Evolutionary conservation across 2,888 invertebrate genomes (phyloP), one percentile per base, ranked within the genome.

Genomic region (Drosophila anceps): DNA sequence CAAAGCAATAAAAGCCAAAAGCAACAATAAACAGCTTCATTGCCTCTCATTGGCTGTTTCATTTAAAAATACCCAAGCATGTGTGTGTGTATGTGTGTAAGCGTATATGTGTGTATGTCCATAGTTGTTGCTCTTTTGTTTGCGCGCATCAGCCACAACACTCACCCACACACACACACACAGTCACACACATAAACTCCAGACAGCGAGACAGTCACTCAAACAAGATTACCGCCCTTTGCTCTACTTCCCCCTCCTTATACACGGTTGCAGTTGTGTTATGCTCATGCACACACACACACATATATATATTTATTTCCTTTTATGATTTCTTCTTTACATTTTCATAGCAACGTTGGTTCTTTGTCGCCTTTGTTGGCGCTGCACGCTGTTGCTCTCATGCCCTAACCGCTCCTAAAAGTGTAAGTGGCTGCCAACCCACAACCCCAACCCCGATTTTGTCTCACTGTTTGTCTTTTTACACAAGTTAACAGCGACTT

Each of bases 341-440:
- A 50, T 53, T 69, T 64, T 68, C 58, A 68, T 77, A 72, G 77
- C 68, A 46, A 79, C 73, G 78, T 78, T 77, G 65, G 85, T 87
- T 89, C 89, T 89, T 89, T 84, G 84, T 43, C 43, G 57, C 31
- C 78, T 79, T 79, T 79, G 81, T 81, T 78, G 69, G 39, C 59
- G 64, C 70, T 65, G 53, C 48, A 54, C 64, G 63, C 63, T 73
- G 48, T 67, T 63, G 59, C 68, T 63, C 33, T 48, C 51, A 55
- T 62, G 55, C 81, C 61, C 81, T 50, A 39, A 68, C 77, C 79
- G 57, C 70, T 81, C 53, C 70, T 65, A 83, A 87, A 84, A 84
- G 87, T 81, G 84, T 83, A 84, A 88, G 83, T 84, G 84, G 65
- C 24, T n/a, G n/a, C n/a, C n/a, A n/a, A n/a, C n/a, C n/a, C n/a